phyloP scores from a whole-genome alignment of 1,140 invertebrate species.

The Andricus grossulariae region DNA sequence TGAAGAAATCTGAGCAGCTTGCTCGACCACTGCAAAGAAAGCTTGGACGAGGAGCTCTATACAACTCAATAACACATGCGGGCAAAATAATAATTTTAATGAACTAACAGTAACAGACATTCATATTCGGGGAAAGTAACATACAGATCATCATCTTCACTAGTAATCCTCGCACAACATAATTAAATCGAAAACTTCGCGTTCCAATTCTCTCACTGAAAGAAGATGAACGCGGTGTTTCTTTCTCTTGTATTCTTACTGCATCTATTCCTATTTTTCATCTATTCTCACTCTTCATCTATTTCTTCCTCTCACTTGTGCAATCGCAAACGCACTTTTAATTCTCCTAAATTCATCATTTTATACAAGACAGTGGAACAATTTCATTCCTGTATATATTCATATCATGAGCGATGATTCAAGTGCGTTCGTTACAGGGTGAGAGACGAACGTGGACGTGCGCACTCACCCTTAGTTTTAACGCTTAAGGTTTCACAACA shows the following conservation, averaged over 20 bases:
- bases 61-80: conserved; percentile 64
- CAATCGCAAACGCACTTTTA: conserved; percentile 22
- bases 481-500: neutral
- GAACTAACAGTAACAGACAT: conserved; percentile 65
- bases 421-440: conserved; percentile 16
- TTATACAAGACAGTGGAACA: neutral
- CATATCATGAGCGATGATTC: neutral
- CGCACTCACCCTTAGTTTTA: neutral
- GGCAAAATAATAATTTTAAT: conserved; percentile 67
- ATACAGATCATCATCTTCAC: conserved; percentile 56
- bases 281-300: conserved; percentile 20
- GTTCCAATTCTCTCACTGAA: conserved; percentile 1
- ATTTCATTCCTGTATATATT: neutral
- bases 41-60: conserved; percentile 59
- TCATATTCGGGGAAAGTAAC: conserved; percentile 60
- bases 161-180: conserved; percentile 50
- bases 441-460: neutral
- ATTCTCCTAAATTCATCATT: neutral
- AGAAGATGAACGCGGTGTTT: neutral
- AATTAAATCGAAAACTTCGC: conserved; percentile 49
- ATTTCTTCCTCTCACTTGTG: conserved; percentile 10
- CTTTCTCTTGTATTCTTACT: neutral
- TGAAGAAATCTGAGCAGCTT: conserved; percentile 19
- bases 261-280: neutral
- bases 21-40: conserved; percentile 32